Evolutionary conservation across 2,113 vertebrate species (phyloP).

Genomic region (Bubo blakistoni): DNA sequence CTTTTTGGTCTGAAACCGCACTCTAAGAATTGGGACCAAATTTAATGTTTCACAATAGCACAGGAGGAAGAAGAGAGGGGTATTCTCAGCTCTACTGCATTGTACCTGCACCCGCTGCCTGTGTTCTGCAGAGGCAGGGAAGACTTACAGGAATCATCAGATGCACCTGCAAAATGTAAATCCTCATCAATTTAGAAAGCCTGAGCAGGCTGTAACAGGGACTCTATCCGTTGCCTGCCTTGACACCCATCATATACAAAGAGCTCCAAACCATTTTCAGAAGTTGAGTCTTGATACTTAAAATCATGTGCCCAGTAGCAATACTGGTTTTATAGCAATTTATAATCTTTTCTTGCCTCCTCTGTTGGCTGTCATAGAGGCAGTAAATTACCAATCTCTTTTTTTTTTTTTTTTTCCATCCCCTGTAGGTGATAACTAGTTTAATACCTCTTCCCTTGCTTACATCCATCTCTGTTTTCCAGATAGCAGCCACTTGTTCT

Average conservation of each 20-base stretch:
- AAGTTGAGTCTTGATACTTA: neutral
- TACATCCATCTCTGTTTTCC: neutral
- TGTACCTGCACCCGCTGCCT: rapidly evolving
- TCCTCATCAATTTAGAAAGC: neutral
- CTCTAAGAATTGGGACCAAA: neutral
- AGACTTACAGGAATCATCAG: neutral
- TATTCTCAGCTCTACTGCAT: neutral
- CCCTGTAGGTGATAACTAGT: neutral
- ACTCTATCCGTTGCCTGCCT: neutral
- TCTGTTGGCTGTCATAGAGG: neutral
- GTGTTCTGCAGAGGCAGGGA: neutral
- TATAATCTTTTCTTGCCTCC: neutral
- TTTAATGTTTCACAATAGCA: neutral
- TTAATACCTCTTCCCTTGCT: neutral
- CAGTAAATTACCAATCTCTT: neutral
- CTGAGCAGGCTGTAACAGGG: neutral
- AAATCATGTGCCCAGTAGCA: neutral
- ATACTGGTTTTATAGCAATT: neutral
- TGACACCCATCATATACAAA: neutral
- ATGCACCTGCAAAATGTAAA: neutral
- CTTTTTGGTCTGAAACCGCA: neutral
- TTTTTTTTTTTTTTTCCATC: neutral
- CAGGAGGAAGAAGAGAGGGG: neutral
- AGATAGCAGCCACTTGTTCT: neutral
- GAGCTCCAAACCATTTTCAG: neutral